Conservation (phyloP, 2,113 vertebrate genomes). For the Nanorana parkeri region DNA sequence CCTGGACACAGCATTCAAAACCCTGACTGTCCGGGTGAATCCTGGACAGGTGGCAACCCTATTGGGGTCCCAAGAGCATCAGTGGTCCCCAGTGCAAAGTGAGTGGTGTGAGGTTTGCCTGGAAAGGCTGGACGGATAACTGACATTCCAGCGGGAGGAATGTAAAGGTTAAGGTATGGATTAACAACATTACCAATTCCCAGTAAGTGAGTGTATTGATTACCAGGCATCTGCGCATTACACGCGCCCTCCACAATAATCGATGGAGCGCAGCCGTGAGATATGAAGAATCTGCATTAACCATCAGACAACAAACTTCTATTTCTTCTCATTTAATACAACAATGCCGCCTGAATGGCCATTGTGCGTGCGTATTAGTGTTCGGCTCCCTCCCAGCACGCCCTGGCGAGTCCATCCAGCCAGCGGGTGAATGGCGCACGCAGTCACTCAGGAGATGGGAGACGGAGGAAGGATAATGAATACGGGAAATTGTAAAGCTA, state of each 20-base stretch:
- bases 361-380: not conserved
- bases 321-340: constrained; percentile 34
- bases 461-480: constrained; percentile 23
- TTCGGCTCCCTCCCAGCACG: no score
- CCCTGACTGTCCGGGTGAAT: no score
- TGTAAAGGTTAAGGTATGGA: constrained; percentile 18
- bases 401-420: not conserved
- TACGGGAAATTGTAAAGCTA: constrained; percentile 4
- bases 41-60: no score
- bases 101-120: no score
- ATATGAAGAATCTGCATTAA: constrained; percentile 13
- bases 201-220: constrained; percentile 27
- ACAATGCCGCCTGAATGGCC: constrained; percentile 15
- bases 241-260: not conserved
- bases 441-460: not conserved
- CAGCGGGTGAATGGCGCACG: not conserved
- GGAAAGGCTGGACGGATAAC: no score
- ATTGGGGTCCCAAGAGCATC: no score
- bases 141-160: constrained; percentile 16
- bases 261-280: constrained; percentile 6
- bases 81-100: no score
- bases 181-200: constrained; percentile 17
- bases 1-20: no score
- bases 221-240: constrained; percentile 6
- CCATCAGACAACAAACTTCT: not conserved